These are phyloP conservation scores for Acipenser ruthenus DNA, from an alignment of 2,797 vertebrate species.

Conservation along the genomic window DNA sequence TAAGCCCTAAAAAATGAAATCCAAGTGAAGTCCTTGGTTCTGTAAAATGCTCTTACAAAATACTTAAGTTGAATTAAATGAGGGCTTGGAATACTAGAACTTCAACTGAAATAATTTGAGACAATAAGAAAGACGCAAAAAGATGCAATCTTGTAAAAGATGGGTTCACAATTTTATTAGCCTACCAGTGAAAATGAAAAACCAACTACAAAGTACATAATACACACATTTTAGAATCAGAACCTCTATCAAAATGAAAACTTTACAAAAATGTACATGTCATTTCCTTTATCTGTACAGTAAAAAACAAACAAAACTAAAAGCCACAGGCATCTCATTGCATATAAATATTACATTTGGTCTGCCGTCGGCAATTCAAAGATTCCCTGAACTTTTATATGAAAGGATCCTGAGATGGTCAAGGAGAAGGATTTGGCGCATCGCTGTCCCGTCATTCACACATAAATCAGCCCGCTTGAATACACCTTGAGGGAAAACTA, in stretches of 20 bases:
- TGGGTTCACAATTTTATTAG: conserved; percentile 21
- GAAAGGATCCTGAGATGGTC: conserved; percentile 53
- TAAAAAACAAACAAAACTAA: conserved; percentile 47
- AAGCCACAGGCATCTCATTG: conserved; percentile 41
- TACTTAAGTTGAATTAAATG: too few species aligned
- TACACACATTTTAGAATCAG: conserved; percentile 19
- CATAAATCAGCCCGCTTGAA: too few species aligned
- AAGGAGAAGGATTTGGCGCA: not conserved
- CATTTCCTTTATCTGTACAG: conserved; percentile 38
- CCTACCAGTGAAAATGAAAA: conserved; percentile 25
- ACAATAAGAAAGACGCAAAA: not conserved
- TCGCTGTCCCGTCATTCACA: too few species aligned
- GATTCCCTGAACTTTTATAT: conserved; percentile 58
- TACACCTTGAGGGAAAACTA: too few species aligned
- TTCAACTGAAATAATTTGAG: not conserved
- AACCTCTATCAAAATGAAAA: conserved; percentile 30
- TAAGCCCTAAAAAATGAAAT: too few species aligned
- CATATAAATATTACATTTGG: conserved; percentile 69
- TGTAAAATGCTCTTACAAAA: too few species aligned
- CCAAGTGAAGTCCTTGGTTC: too few species aligned
- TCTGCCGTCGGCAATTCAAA: conserved; percentile 51
- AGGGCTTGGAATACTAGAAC: not conserved
- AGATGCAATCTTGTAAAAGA: conserved; percentile 2
- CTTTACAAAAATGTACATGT: conserved; percentile 56
- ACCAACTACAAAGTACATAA: conserved; percentile 25